phyloP scores from a whole-genome alignment of 2,113 vertebrate species.

The Tauraco erythrolophus region DNA sequence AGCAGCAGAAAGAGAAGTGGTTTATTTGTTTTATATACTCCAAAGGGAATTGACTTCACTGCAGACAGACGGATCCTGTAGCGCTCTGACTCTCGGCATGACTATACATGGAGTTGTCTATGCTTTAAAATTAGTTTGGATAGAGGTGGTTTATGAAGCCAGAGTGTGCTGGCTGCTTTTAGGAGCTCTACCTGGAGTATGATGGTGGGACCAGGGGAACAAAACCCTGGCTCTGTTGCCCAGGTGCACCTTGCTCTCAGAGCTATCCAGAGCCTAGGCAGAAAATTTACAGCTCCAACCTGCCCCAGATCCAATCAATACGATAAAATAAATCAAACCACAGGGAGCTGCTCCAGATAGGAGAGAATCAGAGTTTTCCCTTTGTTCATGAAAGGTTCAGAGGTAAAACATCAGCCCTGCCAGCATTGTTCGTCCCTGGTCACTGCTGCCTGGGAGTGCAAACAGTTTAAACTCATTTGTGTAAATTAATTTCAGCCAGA shows the following conservation, averaged over 20 bases:
- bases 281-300: not conserved
- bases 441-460: not conserved
- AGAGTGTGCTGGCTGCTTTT: not conserved
- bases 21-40: not conserved
- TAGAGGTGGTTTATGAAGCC: not conserved
- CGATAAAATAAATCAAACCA: not conserved
- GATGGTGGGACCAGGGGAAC: not conserved
- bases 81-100: not conserved
- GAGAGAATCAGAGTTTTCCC: not conserved
- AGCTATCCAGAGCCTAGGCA: not conserved
- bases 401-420: not conserved
- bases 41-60: slow-evolving; percentile 38
- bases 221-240: not conserved
- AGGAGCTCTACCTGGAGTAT: not conserved
- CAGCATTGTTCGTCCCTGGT: not conserved
- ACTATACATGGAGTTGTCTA: slow-evolving; percentile 34
- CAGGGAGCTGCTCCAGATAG: not conserved
- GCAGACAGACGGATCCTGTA: not conserved
- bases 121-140: not conserved
- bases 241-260: not conserved
- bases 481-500: not conserved
- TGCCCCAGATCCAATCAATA: not conserved
- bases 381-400: not conserved
- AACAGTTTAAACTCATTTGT: not conserved
- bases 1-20: not conserved